Percentiles rank a stretch among this genome's conserved stretches.
These are phyloP conservation scores for Pachyramphus minor DNA, from an alignment of 2,113 vertebrate genomes.

Conservation along the genomic window DNA sequence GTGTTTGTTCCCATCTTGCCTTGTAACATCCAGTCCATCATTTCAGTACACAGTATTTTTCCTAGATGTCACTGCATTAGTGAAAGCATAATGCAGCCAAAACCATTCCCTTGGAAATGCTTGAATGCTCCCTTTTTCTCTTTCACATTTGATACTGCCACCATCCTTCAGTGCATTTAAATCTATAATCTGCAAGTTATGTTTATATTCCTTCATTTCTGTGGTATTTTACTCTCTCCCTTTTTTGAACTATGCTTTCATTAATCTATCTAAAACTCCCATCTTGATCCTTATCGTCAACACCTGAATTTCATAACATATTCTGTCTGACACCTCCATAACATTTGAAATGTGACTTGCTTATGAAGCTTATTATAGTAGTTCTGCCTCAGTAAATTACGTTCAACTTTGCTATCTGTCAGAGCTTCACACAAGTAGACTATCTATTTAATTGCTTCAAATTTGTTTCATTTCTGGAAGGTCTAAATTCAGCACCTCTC, in stretches of 20 bases:
- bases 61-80: not conserved
- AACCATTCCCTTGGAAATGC: not conserved
- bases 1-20: constrained; percentile 10
- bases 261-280: not conserved
- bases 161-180: not conserved
- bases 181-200: not conserved
- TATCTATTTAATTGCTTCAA: not conserved
- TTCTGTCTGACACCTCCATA: not conserved
- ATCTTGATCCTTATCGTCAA: not conserved
- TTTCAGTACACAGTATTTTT: not conserved
- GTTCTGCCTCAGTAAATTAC: not conserved
- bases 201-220: not conserved
- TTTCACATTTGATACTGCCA: not conserved
- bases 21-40: constrained; percentile 29
- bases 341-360: not conserved
- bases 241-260: not conserved
- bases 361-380: not conserved
- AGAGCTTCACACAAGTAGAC: not conserved
- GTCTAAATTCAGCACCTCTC: not conserved
- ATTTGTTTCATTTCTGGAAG: not conserved
- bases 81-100: not conserved
- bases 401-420: not conserved
- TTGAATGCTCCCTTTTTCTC: not conserved
- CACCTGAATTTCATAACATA: not conserved
- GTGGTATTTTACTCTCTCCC: not conserved